Base-by-base conservation (phyloP, 2,888 invertebrate genomes). In the Aleiodes alternator region DNA sequence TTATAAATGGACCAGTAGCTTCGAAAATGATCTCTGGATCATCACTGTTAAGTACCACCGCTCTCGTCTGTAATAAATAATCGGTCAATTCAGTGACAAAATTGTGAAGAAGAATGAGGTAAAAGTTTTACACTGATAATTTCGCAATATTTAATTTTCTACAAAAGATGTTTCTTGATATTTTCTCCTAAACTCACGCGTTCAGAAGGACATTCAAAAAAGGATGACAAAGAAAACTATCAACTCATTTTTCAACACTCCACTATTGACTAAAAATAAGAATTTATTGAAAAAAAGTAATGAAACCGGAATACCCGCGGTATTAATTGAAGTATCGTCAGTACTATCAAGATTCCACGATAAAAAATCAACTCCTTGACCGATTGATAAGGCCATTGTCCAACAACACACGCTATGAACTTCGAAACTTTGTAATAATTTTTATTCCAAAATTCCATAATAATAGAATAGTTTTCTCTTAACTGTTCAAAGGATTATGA, bases 371-470 rank as follows among this genome's bases (percentile, higher is more conserved):
- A 7, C 43, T 61, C 43, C 14, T 43, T 14, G n/a, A 38, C n/a
- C 7, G 38, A 8, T 16, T 61, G 61, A 43, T 43, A 43, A 3
- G 61, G 61, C 61, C 61, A 61, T 9, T 61, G 61, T 38, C 61
- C 61, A 38, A 61, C 38, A 14, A 61, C 4, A 3, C 8, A 43
- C 14, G 61, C 5, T 7, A 16, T 61, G 9, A 61, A 38, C n/a
- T 38, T 61, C 14, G 14, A 34, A 38, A 43, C 43, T 61, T 23
- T 61, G 43, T 43, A 61, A 43, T 61, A 61, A n/a, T 43, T 23
- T 43, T 61, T 34, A 43, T 61, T 23, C 61, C 61, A 61, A 23
- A 61, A 61, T n/a, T 43, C 43, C 61, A 61, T 61, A 5, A 11
- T 53, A 53, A 53, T 11, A 14, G 9, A 53, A 53, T 53, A 5